phyloP scores from a whole-genome alignment of 2,888 invertebrate genomes.

The Amblyteles armatorius region DNA sequence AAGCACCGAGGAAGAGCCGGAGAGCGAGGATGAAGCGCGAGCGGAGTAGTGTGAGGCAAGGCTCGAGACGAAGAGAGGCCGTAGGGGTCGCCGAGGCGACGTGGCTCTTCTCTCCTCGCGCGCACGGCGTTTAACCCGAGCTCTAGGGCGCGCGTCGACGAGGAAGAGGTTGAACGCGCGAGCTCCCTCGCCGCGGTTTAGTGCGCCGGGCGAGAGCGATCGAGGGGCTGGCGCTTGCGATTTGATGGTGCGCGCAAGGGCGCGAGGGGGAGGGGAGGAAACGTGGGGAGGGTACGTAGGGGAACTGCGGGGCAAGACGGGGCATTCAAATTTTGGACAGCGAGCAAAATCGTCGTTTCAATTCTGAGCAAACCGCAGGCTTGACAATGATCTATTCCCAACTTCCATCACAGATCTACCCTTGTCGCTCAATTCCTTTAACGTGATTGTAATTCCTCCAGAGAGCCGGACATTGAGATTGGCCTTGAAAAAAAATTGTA shows the following conservation, averaged over 20 bases:
- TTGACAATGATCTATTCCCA: too few relatives aligned
- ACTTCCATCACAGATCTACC: too few relatives aligned
- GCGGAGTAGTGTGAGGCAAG: conserved; percentile 8
- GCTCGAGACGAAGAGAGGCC: conserved; percentile 36
- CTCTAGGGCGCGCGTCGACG: conserved; percentile 38
- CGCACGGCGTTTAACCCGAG: conserved; percentile 53
- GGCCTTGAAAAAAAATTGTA: too few relatives aligned
- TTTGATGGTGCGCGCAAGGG: conserved; percentile 21
- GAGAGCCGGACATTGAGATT: too few relatives aligned
- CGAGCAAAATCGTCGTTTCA: too few relatives aligned
- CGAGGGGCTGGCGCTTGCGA: conserved; percentile 34
- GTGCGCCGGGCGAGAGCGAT: conserved; percentile 52
- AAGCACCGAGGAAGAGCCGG: conserved; percentile 38
- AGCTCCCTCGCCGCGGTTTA: conserved; percentile 31
- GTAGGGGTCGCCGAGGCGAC: conserved; percentile 53
- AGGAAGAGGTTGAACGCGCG: conserved; percentile 38
- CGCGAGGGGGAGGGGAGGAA: neutral
- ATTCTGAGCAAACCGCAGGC: too few relatives aligned
- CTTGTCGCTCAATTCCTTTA: too few relatives aligned
- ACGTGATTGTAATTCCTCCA: too few relatives aligned
- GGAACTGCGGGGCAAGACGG: neutral
- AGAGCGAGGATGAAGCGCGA: conserved; percentile 32
- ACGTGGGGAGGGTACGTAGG: neutral
- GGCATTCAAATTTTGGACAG: too few relatives aligned
- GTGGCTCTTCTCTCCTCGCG: conserved; percentile 23